Percentiles rank a stretch among this genome's conserved stretches.
These are phyloP conservation scores for Sturmia bella DNA, from an alignment of 2,888 invertebrate species.

Conservation along the genomic window DNA sequence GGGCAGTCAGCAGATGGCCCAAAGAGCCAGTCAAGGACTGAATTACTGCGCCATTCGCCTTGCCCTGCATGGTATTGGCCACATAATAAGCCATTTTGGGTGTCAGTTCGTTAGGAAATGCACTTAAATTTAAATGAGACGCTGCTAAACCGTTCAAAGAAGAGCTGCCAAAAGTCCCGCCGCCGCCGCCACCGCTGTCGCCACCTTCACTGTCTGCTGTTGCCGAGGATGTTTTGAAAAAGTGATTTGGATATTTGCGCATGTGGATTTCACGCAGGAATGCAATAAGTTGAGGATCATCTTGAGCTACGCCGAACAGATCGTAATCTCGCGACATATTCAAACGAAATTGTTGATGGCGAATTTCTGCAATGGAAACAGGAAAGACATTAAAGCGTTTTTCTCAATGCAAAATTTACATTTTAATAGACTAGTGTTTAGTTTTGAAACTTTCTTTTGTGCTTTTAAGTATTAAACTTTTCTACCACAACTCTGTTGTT, in stretches of 20 bases:
- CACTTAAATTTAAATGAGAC: conserved; percentile 75
- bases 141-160: conserved; percentile 37
- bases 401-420: conserved; percentile 3
- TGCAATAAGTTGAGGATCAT: conserved; percentile 88
- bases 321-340: conserved; percentile 92
- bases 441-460: conserved; percentile 49
- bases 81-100: conserved; percentile 80
- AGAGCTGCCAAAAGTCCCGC: neutral
- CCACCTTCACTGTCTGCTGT: conserved; percentile 23
- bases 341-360: conserved; percentile 89
- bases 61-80: conserved; percentile 78
- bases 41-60: conserved; percentile 87
- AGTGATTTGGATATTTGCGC: conserved; percentile 81
- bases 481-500: conserved; percentile 5
- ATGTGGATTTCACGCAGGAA: conserved; percentile 89
- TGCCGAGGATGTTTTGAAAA: conserved; percentile 73
- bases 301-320: conserved; percentile 88
- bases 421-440: conserved; percentile 27
- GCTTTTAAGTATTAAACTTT: neutral
- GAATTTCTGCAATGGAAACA: conserved; percentile 83
- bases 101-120: conserved; percentile 77
- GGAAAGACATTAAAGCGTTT: no score
- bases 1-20: conserved; percentile 85
- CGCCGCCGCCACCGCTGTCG: neutral
- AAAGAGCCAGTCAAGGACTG: conserved; percentile 85